Conservation (phyloP, 2,113 vertebrate genomes). For the Octodon degus region DNA sequence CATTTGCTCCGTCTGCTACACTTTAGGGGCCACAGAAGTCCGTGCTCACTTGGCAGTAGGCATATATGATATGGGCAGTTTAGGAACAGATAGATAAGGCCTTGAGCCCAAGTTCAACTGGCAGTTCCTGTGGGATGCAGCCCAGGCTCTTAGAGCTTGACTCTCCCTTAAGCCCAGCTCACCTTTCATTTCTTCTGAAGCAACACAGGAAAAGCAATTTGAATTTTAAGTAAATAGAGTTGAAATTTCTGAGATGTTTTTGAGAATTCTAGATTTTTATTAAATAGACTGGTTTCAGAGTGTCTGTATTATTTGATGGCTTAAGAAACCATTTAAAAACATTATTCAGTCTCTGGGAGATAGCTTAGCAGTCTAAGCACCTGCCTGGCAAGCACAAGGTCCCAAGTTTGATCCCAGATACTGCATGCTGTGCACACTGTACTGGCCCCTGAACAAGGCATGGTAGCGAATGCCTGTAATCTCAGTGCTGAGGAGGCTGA, state of each 20-base stretch:
- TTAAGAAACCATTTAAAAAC: background rate
- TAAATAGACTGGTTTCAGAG: conserved; percentile 16
- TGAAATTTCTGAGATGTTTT: background rate
- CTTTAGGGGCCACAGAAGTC: background rate
- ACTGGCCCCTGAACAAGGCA: too few species aligned
- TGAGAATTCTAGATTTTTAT: background rate
- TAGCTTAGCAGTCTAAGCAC: too few species aligned
- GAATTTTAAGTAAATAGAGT: background rate
- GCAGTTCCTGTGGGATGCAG: background rate
- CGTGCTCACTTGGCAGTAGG: conserved; percentile 20
- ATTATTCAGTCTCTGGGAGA: background rate
- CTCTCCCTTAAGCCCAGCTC: background rate
- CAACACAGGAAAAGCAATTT: background rate
- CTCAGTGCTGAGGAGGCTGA: too few species aligned
- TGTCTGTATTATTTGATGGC: background rate
- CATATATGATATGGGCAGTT: background rate
- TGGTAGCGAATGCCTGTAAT: too few species aligned
- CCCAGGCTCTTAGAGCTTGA: background rate
- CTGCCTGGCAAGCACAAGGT: too few species aligned
- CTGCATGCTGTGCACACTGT: too few species aligned
- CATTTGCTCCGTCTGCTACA: conserved; percentile 14
- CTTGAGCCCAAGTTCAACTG: background rate
- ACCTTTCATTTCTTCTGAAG: background rate
- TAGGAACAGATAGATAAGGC: background rate
- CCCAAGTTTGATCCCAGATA: too few species aligned